Base-by-base conservation (phyloP, 2,113 vertebrate genomes). In the Octodon degus region DNA sequence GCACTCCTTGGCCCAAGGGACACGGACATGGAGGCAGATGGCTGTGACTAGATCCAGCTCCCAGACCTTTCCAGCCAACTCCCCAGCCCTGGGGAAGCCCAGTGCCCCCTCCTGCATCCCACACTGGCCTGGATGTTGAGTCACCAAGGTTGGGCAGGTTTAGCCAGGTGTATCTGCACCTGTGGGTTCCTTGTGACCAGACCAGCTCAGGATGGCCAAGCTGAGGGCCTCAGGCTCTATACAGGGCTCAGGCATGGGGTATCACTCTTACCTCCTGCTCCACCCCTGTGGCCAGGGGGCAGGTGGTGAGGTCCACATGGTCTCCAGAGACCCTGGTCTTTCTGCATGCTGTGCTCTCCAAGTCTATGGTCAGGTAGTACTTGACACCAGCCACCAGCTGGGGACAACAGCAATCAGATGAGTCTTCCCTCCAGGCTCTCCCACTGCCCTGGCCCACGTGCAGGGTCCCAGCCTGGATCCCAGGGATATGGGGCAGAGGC, bases 351-450 rank as follows among this genome's bases (percentile, higher is more conserved):
- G 99, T 99, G 97, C 98, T 99, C 55, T 98, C 98, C 92, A 99
- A 97, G 83, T 99, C 99, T 92, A 98, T 91, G 0, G 98, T 98
- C 88, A 99, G 97, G 77, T 97, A 98, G 98, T 99, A 99, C 70
- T 98, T 98, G 72, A 99, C n/a, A 3, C 99, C 99, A 22, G 99
- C 98, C 55, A 99, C 99, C 96, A 99, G 91, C 99, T 99, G 83
- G 20, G 79, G 43, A 72, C 5, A 1, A 67, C 30, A 40, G 8
- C 27, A 16, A 50, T 13, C 81, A 19, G 58, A 80, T 96, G 27
- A 94, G 80, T 50, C 22, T 32, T 43, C 30, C 50, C 37, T n/a
- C 22, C 2, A 12, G 20, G 1, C 10, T 40, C 63, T 76, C 67
- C 86, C 10, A 55, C 8, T 53, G 17, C 3, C 22, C 20, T 40